Evolutionary conservation across 2,888 invertebrate genomes (phyloP).

Genomic region (Gastracanthus pulcherrimus): DNA sequence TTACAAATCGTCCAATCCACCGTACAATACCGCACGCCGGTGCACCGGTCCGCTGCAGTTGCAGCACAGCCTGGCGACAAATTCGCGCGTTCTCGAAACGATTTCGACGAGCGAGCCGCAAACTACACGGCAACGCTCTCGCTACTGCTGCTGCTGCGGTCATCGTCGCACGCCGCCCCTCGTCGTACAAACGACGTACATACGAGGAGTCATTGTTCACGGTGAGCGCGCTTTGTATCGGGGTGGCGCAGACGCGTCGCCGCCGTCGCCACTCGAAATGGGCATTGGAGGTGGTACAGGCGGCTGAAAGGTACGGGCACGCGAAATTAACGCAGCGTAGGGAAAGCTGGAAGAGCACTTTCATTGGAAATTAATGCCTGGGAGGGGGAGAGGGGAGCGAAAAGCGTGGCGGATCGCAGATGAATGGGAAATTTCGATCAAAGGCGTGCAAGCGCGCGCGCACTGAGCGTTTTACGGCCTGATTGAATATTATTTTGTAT

Average conservation of each 20-base stretch:
- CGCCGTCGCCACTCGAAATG: background rate
- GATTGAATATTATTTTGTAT: conserved; percentile 22
- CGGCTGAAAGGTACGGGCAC: background rate
- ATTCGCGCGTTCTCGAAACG: too few species aligned
- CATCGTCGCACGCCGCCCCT: background rate
- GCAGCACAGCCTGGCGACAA: too few species aligned
- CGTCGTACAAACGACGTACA: too few species aligned
- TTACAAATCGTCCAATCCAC: too few species aligned
- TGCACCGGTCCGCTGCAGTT: too few species aligned
- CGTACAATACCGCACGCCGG: too few species aligned
- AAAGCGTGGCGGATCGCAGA: background rate
- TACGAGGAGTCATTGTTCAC: background rate
- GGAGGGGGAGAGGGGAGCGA: background rate
- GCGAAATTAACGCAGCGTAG: background rate
- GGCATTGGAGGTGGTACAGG: background rate
- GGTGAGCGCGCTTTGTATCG: background rate
- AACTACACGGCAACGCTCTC: too few species aligned
- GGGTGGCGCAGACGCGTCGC: background rate
- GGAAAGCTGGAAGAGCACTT: conserved; percentile 13
- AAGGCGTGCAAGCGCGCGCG: too few species aligned
- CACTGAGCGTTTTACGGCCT: background rate
- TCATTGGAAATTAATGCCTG: conserved; percentile 32
- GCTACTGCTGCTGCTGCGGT: background rate
- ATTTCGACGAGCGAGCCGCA: too few species aligned
- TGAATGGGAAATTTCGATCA: conserved; percentile 24